Evolutionary conservation across 2,113 vertebrate species (phyloP).

Genomic region (Lichenostomus cassidix): DNA sequence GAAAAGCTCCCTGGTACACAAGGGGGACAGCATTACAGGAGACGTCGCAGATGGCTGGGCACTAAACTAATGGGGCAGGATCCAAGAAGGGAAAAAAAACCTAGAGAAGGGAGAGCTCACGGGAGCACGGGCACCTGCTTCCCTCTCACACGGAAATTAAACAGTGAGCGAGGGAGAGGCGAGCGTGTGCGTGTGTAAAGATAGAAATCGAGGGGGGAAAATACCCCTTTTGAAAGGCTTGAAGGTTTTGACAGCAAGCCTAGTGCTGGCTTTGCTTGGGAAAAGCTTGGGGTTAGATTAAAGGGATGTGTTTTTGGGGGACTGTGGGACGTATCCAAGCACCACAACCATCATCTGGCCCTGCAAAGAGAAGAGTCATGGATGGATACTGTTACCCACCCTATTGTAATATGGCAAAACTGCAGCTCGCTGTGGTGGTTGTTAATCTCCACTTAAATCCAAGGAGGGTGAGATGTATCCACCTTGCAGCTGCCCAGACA

Average conservation of each 20-base stretch:
- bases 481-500: neutral
- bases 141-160: conserved; percentile 78
- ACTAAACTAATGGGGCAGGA: conserved; percentile 97
- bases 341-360: accelerated
- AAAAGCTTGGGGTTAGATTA: neutral
- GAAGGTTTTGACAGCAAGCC: neutral
- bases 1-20: conserved; percentile 97
- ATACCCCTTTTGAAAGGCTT: neutral
- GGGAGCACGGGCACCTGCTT: conserved; percentile 80
- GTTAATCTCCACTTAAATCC: neutral
- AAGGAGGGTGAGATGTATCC: neutral
- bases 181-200: conserved; percentile 34
- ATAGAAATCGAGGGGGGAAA: conserved; percentile 19
- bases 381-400: neutral
- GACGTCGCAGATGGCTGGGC: conserved; percentile 96
- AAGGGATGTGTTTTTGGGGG: neutral
- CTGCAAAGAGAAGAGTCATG: neutral
- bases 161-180: conserved; percentile 55
- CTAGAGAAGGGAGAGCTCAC: conserved; percentile 75
- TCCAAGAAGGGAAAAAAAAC: conserved; percentile 77
- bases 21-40: conserved; percentile 89
- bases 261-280: neutral
- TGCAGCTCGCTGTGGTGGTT: neutral
- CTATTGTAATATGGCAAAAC: neutral
- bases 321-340: neutral